These are phyloP conservation scores for Phenganax subtilis DNA, from an alignment of 92 coral and sea anemone genomes.

Conservation along the genomic window DNA sequence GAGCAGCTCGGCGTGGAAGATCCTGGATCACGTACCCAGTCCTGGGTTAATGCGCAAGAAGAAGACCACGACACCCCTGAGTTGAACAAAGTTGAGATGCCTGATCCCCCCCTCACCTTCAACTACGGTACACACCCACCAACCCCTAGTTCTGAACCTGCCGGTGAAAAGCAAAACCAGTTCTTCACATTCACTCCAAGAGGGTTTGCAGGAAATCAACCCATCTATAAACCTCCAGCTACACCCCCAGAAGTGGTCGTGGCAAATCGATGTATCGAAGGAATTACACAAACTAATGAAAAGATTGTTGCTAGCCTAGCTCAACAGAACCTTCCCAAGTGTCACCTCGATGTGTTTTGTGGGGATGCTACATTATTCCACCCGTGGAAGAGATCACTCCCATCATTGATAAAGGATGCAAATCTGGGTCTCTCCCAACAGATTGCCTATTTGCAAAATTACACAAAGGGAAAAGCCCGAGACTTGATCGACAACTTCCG, in stretches of 20 bases:
- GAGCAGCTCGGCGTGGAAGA: neutral
- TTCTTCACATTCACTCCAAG: neutral
- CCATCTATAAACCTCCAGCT: neutral
- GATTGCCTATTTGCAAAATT: constrained; percentile 30
- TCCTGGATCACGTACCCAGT: neutral
- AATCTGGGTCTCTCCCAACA: constrained; percentile 26
- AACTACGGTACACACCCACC: too few relatives aligned
- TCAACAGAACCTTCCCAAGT: constrained; percentile 52
- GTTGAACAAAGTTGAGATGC: too few relatives aligned
- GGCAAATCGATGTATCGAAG: neutral
- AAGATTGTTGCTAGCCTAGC: constrained; percentile 43
- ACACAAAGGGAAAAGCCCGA: constrained; percentile 39
- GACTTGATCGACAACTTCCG: constrained; percentile 41
- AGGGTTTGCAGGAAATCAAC: neutral
- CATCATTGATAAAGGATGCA: constrained; percentile 48
- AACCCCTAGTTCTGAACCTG: neutral
- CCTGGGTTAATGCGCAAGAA: neutral
- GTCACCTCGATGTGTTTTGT: constrained; percentile 48
- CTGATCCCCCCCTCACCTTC: too few relatives aligned
- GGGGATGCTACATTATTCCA: constrained; percentile 51
- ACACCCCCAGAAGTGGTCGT: neutral
- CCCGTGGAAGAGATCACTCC: constrained; percentile 53
- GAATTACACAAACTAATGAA: constrained; percentile 3
- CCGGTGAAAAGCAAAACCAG: neutral
- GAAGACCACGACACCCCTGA: neutral